Percentiles rank a stretch among this genome's conserved stretches.
These are phyloP conservation scores for Trichopoda pennipes DNA, from an alignment of 2,888 invertebrate species.

Conservation along the genomic window DNA sequence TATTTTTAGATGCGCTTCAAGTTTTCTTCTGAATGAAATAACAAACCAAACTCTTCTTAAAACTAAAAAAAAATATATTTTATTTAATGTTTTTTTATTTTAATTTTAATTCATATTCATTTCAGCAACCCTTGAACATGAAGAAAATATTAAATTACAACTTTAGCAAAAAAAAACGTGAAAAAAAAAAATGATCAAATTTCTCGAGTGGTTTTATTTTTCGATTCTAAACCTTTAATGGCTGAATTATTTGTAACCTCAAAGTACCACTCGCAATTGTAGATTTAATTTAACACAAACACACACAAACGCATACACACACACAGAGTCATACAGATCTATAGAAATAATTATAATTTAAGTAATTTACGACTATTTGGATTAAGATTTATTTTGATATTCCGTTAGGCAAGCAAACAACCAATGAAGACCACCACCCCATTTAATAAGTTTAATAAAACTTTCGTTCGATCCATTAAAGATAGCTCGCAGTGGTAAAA, in stretches of 20 bases:
- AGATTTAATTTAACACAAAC: conserved; percentile 9
- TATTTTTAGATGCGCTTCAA: neutral
- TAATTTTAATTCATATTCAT: conserved; percentile 5
- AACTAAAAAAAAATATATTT: neutral
- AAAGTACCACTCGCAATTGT: conserved; percentile 40
- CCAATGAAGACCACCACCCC: conserved; percentile 51
- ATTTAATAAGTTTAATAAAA: conserved; percentile 60
- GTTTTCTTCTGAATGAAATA: neutral
- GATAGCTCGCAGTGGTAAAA: conserved; percentile 12
- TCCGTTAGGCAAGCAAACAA: conserved; percentile 22
- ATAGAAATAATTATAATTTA: conserved; percentile 51
- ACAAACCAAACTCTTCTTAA: neutral
- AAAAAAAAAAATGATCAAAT: conserved; percentile 60
- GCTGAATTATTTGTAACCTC: conserved; percentile 60
- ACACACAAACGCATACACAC: no score
- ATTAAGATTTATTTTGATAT: conserved; percentile 41
- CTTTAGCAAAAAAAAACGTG: conserved; percentile 1
- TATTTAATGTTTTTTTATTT: neutral
- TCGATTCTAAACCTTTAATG: conserved; percentile 61
- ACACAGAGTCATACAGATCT: neutral
- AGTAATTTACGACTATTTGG: conserved; percentile 41
- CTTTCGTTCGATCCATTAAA: conserved; percentile 35
- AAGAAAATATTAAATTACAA: conserved; percentile 52
- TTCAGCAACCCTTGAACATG: conserved; percentile 56
- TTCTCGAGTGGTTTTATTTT: conserved; percentile 49